phyloP scores from a whole-genome alignment of 92 coral and sea anemone species.

The Phenganax stokvisi region DNA sequence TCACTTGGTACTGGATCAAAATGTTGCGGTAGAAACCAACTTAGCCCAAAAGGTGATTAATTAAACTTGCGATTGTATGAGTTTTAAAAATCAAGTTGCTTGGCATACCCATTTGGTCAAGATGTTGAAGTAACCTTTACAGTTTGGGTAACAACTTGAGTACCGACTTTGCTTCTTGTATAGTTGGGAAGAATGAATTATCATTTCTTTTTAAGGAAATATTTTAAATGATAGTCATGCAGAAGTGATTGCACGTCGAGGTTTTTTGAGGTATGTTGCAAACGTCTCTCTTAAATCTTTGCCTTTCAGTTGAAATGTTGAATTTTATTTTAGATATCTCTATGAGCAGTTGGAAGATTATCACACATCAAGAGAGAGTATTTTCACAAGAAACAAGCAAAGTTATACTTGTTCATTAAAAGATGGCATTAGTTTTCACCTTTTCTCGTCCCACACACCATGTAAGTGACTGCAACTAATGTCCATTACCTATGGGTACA shows the following conservation, averaged over 20 bases:
- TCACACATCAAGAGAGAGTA: slow-evolving; percentile 46
- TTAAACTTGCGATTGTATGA: background rate
- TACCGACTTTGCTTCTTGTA: background rate
- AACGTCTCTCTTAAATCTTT: too few relatives aligned
- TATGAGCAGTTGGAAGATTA: slow-evolving; percentile 62
- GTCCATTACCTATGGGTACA: background rate
- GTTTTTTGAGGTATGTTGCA: slow-evolving; percentile 67
- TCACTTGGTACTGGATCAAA: slow-evolving; percentile 97
- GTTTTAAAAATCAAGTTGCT: too few relatives aligned
- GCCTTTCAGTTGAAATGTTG: background rate
- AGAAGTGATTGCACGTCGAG: slow-evolving; percentile 89
- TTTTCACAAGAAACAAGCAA: slow-evolving; percentile 43
- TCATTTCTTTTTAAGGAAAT: slow-evolving; percentile 46
- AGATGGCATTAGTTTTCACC: slow-evolving; percentile 71
- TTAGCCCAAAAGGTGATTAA: slow-evolving; percentile 62
- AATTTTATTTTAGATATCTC: slow-evolving; percentile 57
- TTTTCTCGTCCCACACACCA: slow-evolving; percentile 88
- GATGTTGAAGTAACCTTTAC: background rate
- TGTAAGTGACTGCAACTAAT: slow-evolving; percentile 55
- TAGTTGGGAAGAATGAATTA: background rate
- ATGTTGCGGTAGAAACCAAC: slow-evolving; percentile 74
- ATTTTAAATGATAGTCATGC: slow-evolving; percentile 97
- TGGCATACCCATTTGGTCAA: background rate
- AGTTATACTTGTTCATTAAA: slow-evolving; percentile 55
- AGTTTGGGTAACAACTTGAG: background rate